These are phyloP conservation scores for Chrysolophus pictus DNA, from an alignment of 2,797 vertebrate genomes.

Conservation along the genomic window DNA sequence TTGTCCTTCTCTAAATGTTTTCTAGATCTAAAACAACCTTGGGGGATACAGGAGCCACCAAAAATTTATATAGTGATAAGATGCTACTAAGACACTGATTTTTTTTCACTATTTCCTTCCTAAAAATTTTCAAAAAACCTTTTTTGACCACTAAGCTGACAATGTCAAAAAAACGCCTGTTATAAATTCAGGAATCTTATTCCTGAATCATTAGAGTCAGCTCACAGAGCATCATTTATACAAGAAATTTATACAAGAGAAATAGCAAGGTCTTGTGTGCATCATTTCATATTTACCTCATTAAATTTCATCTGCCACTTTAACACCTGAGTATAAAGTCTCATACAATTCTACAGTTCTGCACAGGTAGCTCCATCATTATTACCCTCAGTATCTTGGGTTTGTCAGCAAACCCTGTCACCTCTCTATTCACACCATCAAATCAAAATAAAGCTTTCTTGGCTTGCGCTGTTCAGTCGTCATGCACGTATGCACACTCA, in stretches of 20 bases:
- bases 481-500: neutral
- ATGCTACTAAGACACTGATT: neutral
- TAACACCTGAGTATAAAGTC: neutral
- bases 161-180: neutral
- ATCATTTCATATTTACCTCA: neutral
- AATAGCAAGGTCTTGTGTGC: neutral
- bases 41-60: neutral
- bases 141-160: neutral
- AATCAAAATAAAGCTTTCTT: neutral
- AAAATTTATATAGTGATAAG: neutral
- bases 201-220: neutral
- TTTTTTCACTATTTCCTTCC: neutral
- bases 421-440: neutral
- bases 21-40: neutral
- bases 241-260: neutral
- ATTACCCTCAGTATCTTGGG: neutral
- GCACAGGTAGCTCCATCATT: neutral
- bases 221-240: neutral
- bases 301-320: neutral
- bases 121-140: neutral
- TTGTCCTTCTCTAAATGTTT: neutral
- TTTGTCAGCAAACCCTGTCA: neutral
- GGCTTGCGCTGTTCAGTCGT: neutral
- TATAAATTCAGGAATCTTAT: neutral
- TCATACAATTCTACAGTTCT: neutral